Evolutionary conservation across 2,797 vertebrate species (phyloP), one percentile per base, ranked within the genome.

Genomic region (Poecile montanus): DNA sequence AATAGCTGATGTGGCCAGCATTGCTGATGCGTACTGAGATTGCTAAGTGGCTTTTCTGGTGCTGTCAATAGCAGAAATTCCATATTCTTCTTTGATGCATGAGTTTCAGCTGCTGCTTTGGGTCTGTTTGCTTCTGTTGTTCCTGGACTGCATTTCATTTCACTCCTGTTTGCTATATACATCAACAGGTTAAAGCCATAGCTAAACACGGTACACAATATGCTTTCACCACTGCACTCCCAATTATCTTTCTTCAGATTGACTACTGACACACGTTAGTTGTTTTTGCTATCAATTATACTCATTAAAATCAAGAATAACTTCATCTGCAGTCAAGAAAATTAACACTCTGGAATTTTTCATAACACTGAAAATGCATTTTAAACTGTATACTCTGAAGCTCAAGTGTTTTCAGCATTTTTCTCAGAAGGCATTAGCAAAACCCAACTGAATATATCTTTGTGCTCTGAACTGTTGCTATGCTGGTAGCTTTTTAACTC

Each of bases 291-390:
- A 86, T 68, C 47, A 82, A 63, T 83, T 82, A 51, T 53, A 45
- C 25, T 56, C 36, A 83, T 79, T 89, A 88, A 93, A 95, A 92
- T 78, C 11, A 85, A 81, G 60, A 94, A 84, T 63, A 91, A 93
- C 78, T 84, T 88, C 21, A 79, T 62, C 30, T 88, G 54, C 50
- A 91, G 67, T 58, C 85, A 91, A 67, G 23, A 78, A 88, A 89
- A 85, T 66, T 80, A 92, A 70, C 73, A 91, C 75, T 81, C 53
- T 51, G 34, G 47, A 88, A 93, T 94, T 90, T 86, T 70, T 65
- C 63, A 38, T 53, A 86, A 94, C 23, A 72, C n/a, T 32, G 50
- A 85, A 85, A 93, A 83, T 22, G 67, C 7, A 8, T 85, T 86
- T 91, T 68, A 80, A 91, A 71, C 25, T 70, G 21, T 27, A 81